phyloP scores from a whole-genome alignment of 2,888 invertebrate species.

The Caprella mutica region DNA sequence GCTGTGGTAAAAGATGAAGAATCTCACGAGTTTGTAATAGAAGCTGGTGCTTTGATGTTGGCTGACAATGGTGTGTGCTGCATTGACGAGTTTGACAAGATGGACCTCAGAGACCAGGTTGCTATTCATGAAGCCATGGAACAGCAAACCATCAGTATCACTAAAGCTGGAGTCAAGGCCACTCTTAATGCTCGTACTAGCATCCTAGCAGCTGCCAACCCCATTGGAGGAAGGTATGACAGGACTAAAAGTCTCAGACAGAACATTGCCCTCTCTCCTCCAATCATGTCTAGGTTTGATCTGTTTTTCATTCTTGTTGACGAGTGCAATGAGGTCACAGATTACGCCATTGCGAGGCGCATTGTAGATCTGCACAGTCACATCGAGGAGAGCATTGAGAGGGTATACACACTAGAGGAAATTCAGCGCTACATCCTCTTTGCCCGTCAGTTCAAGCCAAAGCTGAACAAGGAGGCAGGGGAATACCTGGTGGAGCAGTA shows the following conservation, averaged over 20 bases:
- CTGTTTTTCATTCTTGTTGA: slow-evolving; percentile 96
- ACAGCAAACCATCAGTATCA: slow-evolving; percentile 97
- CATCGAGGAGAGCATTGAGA: slow-evolving; percentile 63
- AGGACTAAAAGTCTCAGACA: slow-evolving; percentile 84
- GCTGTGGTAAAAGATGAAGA: slow-evolving; percentile 98
- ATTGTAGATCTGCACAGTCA: slow-evolving; percentile 89
- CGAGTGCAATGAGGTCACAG: slow-evolving; percentile 86
- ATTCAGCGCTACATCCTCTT: slow-evolving; percentile 92
- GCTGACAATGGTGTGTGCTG: slow-evolving; percentile 98
- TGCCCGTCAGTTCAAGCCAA: slow-evolving; percentile 86
- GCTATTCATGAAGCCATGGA: slow-evolving; percentile 99
- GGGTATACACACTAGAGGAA: slow-evolving; percentile 75
- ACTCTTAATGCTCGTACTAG: slow-evolving; percentile 95
- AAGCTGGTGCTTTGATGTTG: slow-evolving; percentile 98
- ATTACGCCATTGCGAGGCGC: slow-evolving; percentile 91
- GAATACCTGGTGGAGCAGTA: slow-evolving; percentile 79
- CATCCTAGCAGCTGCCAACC: slow-evolving; percentile 96
- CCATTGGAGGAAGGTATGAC: slow-evolving; percentile 93
- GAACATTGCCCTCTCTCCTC: slow-evolving; percentile 83
- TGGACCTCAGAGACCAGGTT: slow-evolving; percentile 94
- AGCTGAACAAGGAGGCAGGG: slow-evolving; percentile 67
- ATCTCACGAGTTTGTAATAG: slow-evolving; percentile 95
- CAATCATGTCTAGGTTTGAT: slow-evolving; percentile 98
- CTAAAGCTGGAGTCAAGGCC: slow-evolving; percentile 95
- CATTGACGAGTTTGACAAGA: slow-evolving; percentile 99